Conservation (phyloP, 2,888 invertebrate genomes). For the Anorthoa munda region DNA sequence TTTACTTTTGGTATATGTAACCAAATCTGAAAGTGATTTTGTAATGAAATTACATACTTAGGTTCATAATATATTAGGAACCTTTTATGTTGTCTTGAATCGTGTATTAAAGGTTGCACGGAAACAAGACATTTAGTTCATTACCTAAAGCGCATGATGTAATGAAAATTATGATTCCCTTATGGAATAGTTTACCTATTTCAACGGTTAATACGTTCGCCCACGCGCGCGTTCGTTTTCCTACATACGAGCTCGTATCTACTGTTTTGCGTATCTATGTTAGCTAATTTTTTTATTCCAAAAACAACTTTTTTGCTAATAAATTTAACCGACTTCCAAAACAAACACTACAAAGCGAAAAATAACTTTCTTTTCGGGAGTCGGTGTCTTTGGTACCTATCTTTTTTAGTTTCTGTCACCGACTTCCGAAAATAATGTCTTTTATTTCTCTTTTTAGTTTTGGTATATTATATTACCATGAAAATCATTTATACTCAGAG, state of each 20-base stretch:
- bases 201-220: constrained; percentile 25
- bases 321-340: too few species aligned
- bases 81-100: background rate
- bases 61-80: background rate
- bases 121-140: constrained; percentile 29
- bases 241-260: constrained; percentile 13
- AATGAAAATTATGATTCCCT: constrained; percentile 52
- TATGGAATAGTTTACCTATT: constrained; percentile 44
- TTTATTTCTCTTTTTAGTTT: too few species aligned
- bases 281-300: background rate
- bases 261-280: constrained; percentile 3
- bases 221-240: constrained; percentile 19
- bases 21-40: background rate
- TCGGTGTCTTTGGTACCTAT: too few species aligned
- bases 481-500: too few species aligned
- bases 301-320: too few species aligned
- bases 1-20: constrained; percentile 12
- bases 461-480: too few species aligned
- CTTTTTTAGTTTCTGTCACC: too few species aligned
- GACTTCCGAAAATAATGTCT: too few species aligned
- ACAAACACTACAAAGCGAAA: too few species aligned
- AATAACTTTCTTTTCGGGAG: too few species aligned
- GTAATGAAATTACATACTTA: background rate
- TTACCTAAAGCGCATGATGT: constrained; percentile 41
- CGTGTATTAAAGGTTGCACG: constrained; percentile 20